Evolutionary conservation across 2,797 vertebrate species (phyloP), one percentile per base, ranked within the genome.

Genomic region (Pseudochromis fuscus): DNA sequence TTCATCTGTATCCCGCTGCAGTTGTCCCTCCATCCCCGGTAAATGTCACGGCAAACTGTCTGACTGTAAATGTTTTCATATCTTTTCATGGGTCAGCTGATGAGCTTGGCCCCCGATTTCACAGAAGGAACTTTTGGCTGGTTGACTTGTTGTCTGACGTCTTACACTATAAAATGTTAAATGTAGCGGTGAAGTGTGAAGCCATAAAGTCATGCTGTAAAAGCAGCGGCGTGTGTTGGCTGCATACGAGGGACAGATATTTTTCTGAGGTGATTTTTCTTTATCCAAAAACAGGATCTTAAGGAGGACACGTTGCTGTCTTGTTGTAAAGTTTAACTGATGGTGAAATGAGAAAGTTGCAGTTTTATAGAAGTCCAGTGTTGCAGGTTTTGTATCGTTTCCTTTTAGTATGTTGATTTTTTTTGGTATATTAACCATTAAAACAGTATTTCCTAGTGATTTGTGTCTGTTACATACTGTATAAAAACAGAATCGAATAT

Each of bases 41-140:
- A 58, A 51, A 50, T 12, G 6, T 61, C 33, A 38, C 1, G 1
- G 15, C 16, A 33, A 16, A 24, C 33, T 15, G 23, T 59, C 13
- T n/a, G 56, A 23, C 45, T 42, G 8, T n/a, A 8, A 62, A 8
- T 4, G 5, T 57, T 60, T 67, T 46, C 12, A 31, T 18, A 19
- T 75, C 7, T 55, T 31, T 77, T 48, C 37, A 38, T 58, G 53
- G 49, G 44, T 72, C 52, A 46, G 24, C 11, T 60, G 38, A 76
- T 30, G n/a, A 10, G 18, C 42, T 56, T 24, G 1, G 38, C 46
- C 28, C n/a, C 16, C 0, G 0, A 45, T 72, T 68, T 67, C 37
- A 65, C 53, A 57, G 6, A 19, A 15, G 24, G 19, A 59, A 68
- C 53, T 24, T 40, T n/a, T 24, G 19, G 4, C 42, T 61, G 40